Base-by-base conservation (phyloP, 2,113 vertebrate species). In the Cochlearius cochlearius region DNA sequence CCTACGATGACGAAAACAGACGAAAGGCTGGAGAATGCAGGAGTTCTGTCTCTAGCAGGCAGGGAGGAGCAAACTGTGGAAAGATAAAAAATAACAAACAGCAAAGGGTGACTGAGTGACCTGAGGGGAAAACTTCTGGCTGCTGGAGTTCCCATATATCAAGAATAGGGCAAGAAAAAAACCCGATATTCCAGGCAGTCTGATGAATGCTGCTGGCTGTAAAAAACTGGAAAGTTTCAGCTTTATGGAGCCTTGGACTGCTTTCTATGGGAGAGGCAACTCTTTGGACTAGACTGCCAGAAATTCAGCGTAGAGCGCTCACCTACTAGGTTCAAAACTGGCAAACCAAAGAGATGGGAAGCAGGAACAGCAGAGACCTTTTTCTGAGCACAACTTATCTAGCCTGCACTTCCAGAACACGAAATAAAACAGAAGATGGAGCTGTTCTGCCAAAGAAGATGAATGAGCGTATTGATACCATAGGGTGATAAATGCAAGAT, bases 391-490 rank as follows among this genome's bases (percentile, higher is more conserved):
- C 36, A 53, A 3, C 23, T 4, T 72, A 78, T 62, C 5, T 2
- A 89, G 84, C 89, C 27, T 93, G 86, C 53, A 30, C 66, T 97
- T 95, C 88, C 88, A 94, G 81, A 92, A 87, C 52, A 87, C 14
- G 12, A 89, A 95, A 91, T 78, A 95, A 95, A 97, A 97, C 97
- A 97, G 97, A 97, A 97, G 97, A 97, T 97, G 97, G 97, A 97
- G 97, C 97, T 97, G 74, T 97, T 96, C 92, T 96, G 96, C 97
- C 91, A 92, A 97, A 92, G 89, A 95, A 97, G 89, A 96, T 85
- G 92, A 92, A 97, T 74, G 88, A 95, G 77, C 2, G 2, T 90
- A 92, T 94, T 94, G 92, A 97, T 96, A 92, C 66, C 45, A 66
- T 21, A 79, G 80, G 63, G 69, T 81, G 84, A 92, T 78, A 90